Conservation (phyloP, 2,113 vertebrate species). For the Anguilla rostrata region DNA sequence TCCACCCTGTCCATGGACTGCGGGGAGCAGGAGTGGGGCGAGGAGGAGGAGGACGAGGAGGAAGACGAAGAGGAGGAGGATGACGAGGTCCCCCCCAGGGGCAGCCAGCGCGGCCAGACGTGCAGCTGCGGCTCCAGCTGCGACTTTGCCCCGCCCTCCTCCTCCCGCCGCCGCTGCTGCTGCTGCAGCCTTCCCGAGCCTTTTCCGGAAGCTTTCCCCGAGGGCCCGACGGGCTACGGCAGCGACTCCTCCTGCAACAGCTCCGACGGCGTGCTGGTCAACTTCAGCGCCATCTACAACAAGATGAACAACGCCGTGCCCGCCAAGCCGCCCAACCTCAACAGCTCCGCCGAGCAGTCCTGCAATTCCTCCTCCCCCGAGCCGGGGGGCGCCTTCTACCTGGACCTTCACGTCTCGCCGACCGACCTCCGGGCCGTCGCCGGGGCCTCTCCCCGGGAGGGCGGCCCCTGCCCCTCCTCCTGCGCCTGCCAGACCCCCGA, state of each 20-base stretch:
- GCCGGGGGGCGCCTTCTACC: constrained; percentile 83
- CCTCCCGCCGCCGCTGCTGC: constrained; percentile 62
- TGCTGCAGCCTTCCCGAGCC: constrained; percentile 79
- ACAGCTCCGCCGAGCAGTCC: constrained; percentile 77
- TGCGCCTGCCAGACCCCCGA: constrained; percentile 80
- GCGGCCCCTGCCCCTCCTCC: constrained; percentile 52
- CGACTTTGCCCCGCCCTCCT: constrained; percentile 45
- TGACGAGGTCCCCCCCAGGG: constrained; percentile 52
- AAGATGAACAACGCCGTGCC: constrained; percentile 79
- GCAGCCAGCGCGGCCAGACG: constrained; percentile 58
- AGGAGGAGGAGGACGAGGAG: constrained; percentile 77
- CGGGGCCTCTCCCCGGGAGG: background rate
- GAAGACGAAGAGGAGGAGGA: constrained; percentile 74
- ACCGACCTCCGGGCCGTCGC: constrained; percentile 65
- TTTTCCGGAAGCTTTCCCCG: constrained; percentile 69
- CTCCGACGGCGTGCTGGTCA: constrained; percentile 90
- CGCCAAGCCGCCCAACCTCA: constrained; percentile 75
- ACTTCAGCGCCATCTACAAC: constrained; percentile 93
- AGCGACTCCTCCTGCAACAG: constrained; percentile 97
- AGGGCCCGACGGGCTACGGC: constrained; percentile 81
- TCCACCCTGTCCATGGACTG: constrained; percentile 85
- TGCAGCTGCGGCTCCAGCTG: constrained; percentile 72
- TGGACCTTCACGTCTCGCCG: constrained; percentile 91
- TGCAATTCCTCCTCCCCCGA: constrained; percentile 82
- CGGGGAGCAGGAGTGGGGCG: constrained; percentile 86